A percentile compares a stretch with the other conserved stretches of the same genome.
These are phyloP conservation scores for Thalassophryne amazonica DNA, from an alignment of 2,797 vertebrate species.

Conservation along the genomic window DNA sequence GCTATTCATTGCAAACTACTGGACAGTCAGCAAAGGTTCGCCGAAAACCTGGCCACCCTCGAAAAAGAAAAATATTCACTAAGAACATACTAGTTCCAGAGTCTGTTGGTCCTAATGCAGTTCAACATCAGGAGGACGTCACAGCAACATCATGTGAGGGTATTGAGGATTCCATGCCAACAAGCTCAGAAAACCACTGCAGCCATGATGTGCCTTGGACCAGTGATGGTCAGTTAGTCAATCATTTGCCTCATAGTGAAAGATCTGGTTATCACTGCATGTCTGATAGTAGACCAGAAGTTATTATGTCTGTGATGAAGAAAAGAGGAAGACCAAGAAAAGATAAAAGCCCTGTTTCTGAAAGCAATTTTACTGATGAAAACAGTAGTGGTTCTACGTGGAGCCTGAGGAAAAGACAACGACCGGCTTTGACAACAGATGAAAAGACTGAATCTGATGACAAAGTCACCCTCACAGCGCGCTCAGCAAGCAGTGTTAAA, in stretches of 20 bases:
- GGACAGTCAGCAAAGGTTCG: background rate
- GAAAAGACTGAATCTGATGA: background rate
- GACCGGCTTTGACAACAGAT: background rate
- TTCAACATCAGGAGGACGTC: constrained; percentile 35
- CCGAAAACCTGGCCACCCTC: constrained; percentile 46
- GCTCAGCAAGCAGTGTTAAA: background rate
- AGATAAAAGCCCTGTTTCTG: background rate
- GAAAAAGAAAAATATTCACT: constrained; percentile 21
- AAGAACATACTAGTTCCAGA: background rate
- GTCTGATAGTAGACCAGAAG: constrained; percentile 4
- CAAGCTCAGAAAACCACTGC: constrained; percentile 14
- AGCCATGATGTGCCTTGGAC: constrained; percentile 5
- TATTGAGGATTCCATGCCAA: constrained; percentile 1
- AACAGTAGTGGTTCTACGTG: constrained; percentile 1
- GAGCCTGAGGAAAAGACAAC: constrained; percentile 37
- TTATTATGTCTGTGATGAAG: background rate
- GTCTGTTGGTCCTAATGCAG: background rate
- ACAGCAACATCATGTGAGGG: background rate
- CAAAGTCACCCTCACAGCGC: background rate
- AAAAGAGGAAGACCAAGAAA: constrained; percentile 52
- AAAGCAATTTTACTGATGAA: background rate
- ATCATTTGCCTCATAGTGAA: constrained; percentile 9
- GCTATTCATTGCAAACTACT: constrained; percentile 17
- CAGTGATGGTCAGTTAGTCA: background rate
- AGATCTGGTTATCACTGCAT: background rate